Evolutionary conservation across 1,140 invertebrate genomes (phyloP), one percentile per base, ranked within the genome.

Genomic region (Bactericera cockerelli): DNA sequence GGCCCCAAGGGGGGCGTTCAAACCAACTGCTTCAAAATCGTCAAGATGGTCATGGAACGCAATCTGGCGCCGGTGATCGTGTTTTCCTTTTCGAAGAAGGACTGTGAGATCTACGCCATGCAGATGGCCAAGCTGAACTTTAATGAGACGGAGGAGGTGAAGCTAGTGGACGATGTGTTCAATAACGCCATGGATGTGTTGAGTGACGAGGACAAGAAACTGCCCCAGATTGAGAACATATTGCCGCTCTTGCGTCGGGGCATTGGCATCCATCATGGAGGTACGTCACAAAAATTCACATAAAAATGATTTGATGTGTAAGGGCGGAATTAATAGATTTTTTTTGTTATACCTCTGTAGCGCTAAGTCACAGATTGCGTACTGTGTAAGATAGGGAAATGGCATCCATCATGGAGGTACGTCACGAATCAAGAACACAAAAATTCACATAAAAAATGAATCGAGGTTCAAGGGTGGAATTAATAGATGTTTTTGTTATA

Each of bases 41-140:
- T 99, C 2, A 95, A 98, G 73, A 98, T 98, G 87, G 93, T 99
- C 24, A 96, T 98, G 89, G 95, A 99, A 70, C 75, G 91, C 49
- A 92, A 93, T 70, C 93, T 98, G 74, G 90, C 94, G 0, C 97
- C 96, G 0, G 93, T 96, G 16, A 99, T 99, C 66, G 90, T 98
- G 57, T 99, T 99, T 74, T 98, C 93, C 69, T 99, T 99, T 72
- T 97, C 93, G 65, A 96, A 97, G 70, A 98, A 97, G 70, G 95
- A 99, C 63, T 99, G 97, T 69, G 96, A 99, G 72, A 71, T 86
- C 0, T 99, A 98, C 72, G 97, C 95, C 0, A 82, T 93, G 75
- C 89, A 94, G 72, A 88, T 99, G 84, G 82, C 93, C 0, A 94
- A 96, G 73, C 74, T 99, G 60, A 94, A 99, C 75, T 94, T 99